phyloP scores from a whole-genome alignment of 2,797 vertebrate species.

The Tenualosa thibaudeaui region DNA sequence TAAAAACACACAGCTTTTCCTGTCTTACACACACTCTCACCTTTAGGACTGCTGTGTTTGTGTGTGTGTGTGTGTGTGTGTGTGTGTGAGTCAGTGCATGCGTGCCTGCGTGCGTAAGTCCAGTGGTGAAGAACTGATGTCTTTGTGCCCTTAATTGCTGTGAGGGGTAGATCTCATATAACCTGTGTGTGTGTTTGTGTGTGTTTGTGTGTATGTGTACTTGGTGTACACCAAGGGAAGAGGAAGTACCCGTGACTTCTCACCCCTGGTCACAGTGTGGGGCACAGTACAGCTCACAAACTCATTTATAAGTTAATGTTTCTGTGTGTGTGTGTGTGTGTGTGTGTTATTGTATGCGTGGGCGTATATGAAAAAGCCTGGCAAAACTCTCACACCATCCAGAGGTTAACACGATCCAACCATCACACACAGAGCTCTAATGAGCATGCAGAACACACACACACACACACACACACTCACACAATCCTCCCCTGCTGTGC shows the following conservation, averaged over 20 bases:
- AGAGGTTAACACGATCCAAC: constrained; percentile 9
- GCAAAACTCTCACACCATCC: not conserved
- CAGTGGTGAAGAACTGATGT: not conserved
- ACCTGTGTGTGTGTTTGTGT: not conserved
- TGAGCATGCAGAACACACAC: constrained; percentile 19
- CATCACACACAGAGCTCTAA: constrained; percentile 7
- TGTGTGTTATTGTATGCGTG: not conserved
- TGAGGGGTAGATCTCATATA: not conserved
- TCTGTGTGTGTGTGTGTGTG: constrained; percentile 1
- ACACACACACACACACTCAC: constrained; percentile 27
- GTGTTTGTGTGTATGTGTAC: not conserved
- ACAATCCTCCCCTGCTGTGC: not conserved
- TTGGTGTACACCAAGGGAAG: not conserved
- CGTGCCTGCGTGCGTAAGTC: not conserved
- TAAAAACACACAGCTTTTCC: constrained; percentile 9
- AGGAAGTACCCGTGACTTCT: constrained; percentile 10
- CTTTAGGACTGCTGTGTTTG: not conserved
- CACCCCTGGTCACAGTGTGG: not conserved
- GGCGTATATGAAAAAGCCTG: not conserved
- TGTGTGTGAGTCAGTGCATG: not conserved
- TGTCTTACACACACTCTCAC: not conserved
- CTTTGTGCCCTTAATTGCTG: not conserved
- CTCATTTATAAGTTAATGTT: not conserved
- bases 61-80: not conserved
- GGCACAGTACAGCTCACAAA: not conserved